phyloP scores from a whole-genome alignment of 1,140 invertebrate species.

The Chymomyza costata region DNA sequence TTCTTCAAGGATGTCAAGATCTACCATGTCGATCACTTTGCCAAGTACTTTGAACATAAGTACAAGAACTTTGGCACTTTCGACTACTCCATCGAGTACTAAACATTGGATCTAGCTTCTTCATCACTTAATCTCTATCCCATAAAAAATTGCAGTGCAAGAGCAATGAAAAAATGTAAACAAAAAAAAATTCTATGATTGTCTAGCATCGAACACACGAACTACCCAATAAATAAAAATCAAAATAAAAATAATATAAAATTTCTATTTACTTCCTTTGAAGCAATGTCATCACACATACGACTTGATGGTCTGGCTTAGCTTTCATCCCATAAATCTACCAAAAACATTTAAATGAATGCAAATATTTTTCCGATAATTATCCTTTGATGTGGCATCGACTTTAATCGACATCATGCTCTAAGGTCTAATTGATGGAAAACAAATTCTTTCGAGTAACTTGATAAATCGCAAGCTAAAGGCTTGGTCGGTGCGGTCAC shows the following conservation, averaged over 20 bases:
- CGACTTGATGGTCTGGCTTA: no score
- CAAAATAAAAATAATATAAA: slow-evolving; percentile 2
- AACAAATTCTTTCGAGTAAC: neutral
- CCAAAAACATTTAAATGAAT: no score
- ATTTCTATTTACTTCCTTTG: no score
- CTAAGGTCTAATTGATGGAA: neutral
- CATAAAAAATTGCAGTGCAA: slow-evolving; percentile 26
- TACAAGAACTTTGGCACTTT: slow-evolving; percentile 54
- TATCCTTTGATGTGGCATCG: no score
- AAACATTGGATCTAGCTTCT: slow-evolving; percentile 26
- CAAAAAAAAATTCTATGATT: slow-evolving; percentile 38
- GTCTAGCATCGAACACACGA: no score
- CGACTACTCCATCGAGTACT: slow-evolving; percentile 51
- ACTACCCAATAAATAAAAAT: slow-evolving; percentile 7
- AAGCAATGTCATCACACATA: no score
- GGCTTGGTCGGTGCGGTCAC: neutral
- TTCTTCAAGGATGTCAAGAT: slow-evolving; percentile 74
- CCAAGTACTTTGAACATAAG: slow-evolving; percentile 65
- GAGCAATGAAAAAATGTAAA: slow-evolving; percentile 30
- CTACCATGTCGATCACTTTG: slow-evolving; percentile 75
- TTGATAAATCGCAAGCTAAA: neutral
- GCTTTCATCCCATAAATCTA: no score
- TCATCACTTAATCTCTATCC: slow-evolving; percentile 26
- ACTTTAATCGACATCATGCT: no score
- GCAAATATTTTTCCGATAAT: no score